A percentile compares a stretch with the other conserved stretches of the same genome.
These are phyloP conservation scores for Propithecus deckenii DNA, from an alignment of 2,797 vertebrate species.

Conservation along the genomic window DNA sequence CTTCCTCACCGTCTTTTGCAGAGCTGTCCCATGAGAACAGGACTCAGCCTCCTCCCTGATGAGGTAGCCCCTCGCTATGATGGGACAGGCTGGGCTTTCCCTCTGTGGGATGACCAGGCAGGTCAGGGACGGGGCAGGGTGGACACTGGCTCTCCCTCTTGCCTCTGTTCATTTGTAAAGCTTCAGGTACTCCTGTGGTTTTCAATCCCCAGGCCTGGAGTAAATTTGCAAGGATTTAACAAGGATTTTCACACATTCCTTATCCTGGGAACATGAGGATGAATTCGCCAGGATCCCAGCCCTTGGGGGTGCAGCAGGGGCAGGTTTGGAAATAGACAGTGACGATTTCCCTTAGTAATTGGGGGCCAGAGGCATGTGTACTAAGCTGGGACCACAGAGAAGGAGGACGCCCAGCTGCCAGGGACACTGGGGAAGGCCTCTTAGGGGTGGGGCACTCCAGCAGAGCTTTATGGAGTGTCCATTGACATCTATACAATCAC, in stretches of 20 bases:
- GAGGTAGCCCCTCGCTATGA: background rate
- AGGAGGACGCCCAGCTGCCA: background rate
- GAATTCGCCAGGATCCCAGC: background rate
- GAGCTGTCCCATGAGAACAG: background rate
- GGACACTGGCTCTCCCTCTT: background rate
- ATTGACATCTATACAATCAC: background rate
- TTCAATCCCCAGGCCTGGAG: background rate
- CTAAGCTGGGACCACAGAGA: background rate
- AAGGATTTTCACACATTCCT: background rate
- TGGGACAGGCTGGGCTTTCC: background rate
- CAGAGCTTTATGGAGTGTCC: background rate
- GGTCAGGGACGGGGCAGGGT: background rate
- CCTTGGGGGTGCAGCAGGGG: background rate
- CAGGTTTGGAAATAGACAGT: background rate
- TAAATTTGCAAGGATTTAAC: background rate
- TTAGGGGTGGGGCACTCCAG: fast-evolving
- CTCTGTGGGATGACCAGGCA: background rate
- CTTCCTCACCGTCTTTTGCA: background rate
- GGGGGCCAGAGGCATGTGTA: background rate
- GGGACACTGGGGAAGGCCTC: background rate
- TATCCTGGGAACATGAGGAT: background rate
- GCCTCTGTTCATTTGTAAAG: background rate
- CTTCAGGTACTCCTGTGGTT: background rate
- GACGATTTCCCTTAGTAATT: background rate
- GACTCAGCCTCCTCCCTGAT: background rate